Conservation (phyloP, 2,888 invertebrate genomes). For the Eremobia ochroleuca region DNA sequence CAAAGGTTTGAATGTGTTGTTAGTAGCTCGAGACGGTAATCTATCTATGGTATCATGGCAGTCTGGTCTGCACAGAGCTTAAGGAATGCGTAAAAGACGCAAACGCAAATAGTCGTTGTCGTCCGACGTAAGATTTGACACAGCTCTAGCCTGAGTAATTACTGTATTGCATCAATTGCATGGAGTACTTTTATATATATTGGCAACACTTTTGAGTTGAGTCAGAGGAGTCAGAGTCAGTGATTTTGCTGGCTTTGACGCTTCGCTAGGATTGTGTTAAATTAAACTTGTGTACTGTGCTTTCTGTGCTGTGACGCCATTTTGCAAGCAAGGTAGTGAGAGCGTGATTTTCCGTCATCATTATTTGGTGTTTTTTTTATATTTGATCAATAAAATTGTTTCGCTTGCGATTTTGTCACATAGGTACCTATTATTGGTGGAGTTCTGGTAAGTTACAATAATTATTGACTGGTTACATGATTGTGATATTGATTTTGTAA, state of each 20-base stretch:
- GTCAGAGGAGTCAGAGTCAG: too few relatives aligned
- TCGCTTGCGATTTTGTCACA: conserved; percentile 8
- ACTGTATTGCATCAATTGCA: too few relatives aligned
- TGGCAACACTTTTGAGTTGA: conserved; percentile 31
- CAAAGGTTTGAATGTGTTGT: too few relatives aligned
- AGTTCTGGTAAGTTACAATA: conserved; percentile 26
- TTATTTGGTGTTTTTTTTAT: conserved; percentile 9
- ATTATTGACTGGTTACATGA: neutral
- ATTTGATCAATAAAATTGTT: conserved; percentile 15
- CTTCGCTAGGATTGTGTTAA: too few relatives aligned
- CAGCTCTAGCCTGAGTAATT: neutral
- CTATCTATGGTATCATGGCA: too few relatives aligned
- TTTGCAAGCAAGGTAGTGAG: conserved; percentile 50
- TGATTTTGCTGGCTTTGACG: conserved; percentile 36
- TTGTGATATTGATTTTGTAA: conserved; percentile 17
- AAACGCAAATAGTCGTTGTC: neutral
- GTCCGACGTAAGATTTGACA: neutral
- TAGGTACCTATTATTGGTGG: neutral
- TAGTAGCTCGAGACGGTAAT: too few relatives aligned
- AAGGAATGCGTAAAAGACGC: too few relatives aligned
- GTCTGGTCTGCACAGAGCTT: too few relatives aligned
- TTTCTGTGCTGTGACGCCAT: conserved; percentile 63
- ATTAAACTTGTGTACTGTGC: too few relatives aligned
- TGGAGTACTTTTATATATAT: too few relatives aligned
- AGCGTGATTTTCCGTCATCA: conserved; percentile 13